These are phyloP conservation scores for Boulengeromyrus knoepffleri DNA, from an alignment of 2,113 vertebrate species.

Conservation along the genomic window DNA sequence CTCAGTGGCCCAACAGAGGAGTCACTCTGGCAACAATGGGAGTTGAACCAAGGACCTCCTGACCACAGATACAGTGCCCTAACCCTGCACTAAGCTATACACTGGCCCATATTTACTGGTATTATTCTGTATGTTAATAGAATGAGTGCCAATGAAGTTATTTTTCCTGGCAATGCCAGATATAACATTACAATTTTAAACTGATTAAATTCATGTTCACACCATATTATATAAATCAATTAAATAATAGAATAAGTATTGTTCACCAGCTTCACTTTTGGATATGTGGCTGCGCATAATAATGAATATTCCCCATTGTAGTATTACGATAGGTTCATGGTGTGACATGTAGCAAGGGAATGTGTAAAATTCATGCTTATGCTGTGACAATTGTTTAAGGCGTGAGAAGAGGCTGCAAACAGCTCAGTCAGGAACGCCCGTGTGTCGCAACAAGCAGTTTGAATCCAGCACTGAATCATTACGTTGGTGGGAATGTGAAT, in stretches of 20 bases:
- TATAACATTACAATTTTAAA: neutral
- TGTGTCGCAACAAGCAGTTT: neutral
- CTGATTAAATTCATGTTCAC: neutral
- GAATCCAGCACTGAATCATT: neutral
- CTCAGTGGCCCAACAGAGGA: neutral
- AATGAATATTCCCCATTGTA: neutral
- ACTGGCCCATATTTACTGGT: neutral
- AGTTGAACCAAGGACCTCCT: neutral
- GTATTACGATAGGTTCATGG: neutral
- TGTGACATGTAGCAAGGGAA: neutral
- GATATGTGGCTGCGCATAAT: neutral
- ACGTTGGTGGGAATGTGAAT: neutral
- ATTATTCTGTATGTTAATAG: neutral
- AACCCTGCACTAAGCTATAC: neutral
- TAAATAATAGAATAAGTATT: neutral
- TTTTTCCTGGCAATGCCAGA: neutral
- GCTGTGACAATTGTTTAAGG: neutral
- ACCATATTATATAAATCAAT: neutral
- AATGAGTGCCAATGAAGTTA: neutral
- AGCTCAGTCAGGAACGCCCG: neutral
- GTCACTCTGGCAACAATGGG: neutral
- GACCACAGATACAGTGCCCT: neutral
- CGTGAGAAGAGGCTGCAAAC: neutral
- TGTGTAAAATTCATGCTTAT: neutral
- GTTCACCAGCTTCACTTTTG: neutral